phyloP scores from a whole-genome alignment of 2,113 vertebrate species.

The Charina bottae region DNA sequence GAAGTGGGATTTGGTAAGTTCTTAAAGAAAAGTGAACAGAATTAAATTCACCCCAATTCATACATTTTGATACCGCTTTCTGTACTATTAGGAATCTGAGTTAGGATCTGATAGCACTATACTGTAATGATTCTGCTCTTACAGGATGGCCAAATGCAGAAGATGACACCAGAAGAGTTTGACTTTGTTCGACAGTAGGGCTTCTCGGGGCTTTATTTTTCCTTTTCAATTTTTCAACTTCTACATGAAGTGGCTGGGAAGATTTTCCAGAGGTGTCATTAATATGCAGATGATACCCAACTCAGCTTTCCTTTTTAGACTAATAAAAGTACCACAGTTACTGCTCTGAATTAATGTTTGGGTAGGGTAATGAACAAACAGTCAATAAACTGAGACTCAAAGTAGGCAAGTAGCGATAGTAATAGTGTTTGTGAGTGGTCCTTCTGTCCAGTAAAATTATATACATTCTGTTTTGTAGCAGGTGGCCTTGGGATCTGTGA shows the following conservation, averaged over 20 bases:
- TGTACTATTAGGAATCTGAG: background rate
- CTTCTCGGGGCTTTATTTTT: background rate
- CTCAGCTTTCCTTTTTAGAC: background rate
- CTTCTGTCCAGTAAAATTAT: background rate
- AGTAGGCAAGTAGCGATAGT: background rate
- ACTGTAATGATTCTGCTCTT: background rate
- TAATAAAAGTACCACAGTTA: background rate
- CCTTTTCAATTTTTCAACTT: background rate
- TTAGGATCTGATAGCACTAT: background rate
- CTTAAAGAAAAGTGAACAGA: background rate
- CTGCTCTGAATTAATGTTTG: background rate
- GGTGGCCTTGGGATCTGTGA: background rate
- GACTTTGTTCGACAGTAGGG: background rate
- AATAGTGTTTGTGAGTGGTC: background rate
- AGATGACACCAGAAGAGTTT: background rate
- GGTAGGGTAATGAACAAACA: background rate
- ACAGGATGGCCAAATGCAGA: background rate
- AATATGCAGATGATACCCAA: background rate
- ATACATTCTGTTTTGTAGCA: background rate
- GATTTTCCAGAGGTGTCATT: background rate
- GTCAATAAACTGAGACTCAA: background rate
- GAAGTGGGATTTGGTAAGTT: background rate
- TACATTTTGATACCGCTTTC: background rate
- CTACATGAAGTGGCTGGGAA: background rate
- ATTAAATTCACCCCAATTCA: background rate